These are phyloP conservation scores for Osmoderma eremita DNA, from an alignment of 2,888 invertebrate genomes.

Conservation along the genomic window DNA sequence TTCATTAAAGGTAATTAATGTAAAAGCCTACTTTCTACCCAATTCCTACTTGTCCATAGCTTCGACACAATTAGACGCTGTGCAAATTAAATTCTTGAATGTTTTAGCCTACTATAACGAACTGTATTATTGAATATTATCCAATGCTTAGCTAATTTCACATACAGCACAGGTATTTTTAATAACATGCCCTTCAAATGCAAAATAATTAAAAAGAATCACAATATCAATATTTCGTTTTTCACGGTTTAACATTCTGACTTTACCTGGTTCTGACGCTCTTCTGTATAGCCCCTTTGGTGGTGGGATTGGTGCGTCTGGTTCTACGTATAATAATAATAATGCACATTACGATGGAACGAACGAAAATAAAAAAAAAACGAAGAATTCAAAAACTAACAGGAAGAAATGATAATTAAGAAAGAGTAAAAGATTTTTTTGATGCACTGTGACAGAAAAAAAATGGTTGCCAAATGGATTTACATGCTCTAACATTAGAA, in stretches of 20 bases:
- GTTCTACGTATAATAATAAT: slow-evolving; percentile 66
- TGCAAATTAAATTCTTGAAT: no score
- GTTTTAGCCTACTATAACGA: no score
- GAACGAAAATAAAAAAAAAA: neutral
- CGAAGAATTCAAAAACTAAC: slow-evolving; percentile 36
- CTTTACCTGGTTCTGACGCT: slow-evolving; percentile 70
- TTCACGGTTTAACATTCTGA: neutral
- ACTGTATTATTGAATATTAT: no score
- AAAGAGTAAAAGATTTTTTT: slow-evolving; percentile 20
- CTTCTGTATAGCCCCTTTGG: slow-evolving; percentile 70
- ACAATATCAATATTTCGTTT: neutral
- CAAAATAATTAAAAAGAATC: neutral
- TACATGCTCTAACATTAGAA: no score
- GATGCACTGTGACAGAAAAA: neutral
- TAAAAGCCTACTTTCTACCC: no score
- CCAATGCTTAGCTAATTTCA: no score
- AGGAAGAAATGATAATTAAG: neutral
- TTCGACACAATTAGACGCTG: no score
- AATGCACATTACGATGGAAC: slow-evolving; percentile 46
- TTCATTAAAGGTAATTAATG: no score
- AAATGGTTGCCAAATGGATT: no score
- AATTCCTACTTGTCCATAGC: no score
- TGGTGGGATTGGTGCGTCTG: slow-evolving; percentile 72
- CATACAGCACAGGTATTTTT: no score
- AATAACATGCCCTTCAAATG: neutral